Base-by-base conservation (phyloP, 2,888 invertebrate genomes). In the Cataglyphis rosenhaueri region DNA sequence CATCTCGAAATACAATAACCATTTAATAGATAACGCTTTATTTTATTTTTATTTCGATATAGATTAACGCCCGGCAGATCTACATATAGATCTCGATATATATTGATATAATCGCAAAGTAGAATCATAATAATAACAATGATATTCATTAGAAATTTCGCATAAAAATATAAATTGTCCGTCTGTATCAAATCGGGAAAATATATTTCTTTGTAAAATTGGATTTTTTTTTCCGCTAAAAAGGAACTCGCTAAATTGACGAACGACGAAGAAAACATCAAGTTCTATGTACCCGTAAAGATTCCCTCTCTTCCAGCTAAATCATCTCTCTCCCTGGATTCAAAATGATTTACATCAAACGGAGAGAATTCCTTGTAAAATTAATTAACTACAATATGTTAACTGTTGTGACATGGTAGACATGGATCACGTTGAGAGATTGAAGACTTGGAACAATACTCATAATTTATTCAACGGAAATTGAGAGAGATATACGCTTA, bases 91-190 rank as follows among this genome's bases (percentile, higher is more conserved):
- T 84, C 64, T 70, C 71, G 29, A 41, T 25, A 35, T 25, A 35
- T 82, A 82, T 70, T 87, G 83, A 73, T 76, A 73, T 94, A 95
- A 78, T 95, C 18, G 25, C 94, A 88, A 85, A 95, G 48, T 68
- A 84, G 89, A 84, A 86, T 90, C 85, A 84, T 89, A 85, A 85
- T 85, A 86, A 78, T 85, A 84, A 86, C 88, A 86, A 90, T 89
- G 85, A 90, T 85, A 91, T 90, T 90, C 85, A 87, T 91, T 88
- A 83, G 82, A 88, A 87, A 87, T 86, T 88, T 89, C 88, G 88
- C 91, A 90, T 91, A 90, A 91, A 92, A 92, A 91, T 93, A 92
- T 88, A 91, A 91, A 90, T 91, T 89, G 91, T 85, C 71, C 87
- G 66, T 85, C 65, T 68, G 57, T 75, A 86, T 84, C 82, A 84